Base-by-base conservation (phyloP, 2,113 vertebrate species). In the Sprattus sprattus region DNA sequence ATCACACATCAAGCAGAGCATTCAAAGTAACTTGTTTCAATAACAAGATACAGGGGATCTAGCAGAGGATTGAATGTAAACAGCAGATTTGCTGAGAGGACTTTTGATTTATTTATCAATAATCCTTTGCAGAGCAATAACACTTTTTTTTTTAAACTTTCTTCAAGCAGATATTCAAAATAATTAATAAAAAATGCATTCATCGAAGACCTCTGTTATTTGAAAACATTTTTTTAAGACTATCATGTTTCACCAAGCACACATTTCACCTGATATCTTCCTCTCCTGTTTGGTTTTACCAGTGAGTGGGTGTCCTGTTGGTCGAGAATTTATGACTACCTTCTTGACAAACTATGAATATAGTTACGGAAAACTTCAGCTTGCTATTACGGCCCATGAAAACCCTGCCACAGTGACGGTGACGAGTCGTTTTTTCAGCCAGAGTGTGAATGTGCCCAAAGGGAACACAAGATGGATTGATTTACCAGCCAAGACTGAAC, bases 281-380 rank as follows among this genome's bases (percentile, higher is more conserved):
- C 67, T 4, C 2, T 2, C 13, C 15, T 75, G 0, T 75, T 10
- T 75, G 10, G 10, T 64, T 50, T 8, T 85, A 89, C 88, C 78
- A 18, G 83, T 83, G 50, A 86, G 78, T 44, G 86, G 88, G 45
- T 92, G 91, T 52, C 87, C 89, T 44, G 64, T 85, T 18, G 91
- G 91, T 4, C 85, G 52, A 10, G 89, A 91, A 52, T 92, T 92
- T 82, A 84, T 91, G 52, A 91, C 91, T 20, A 87, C 89, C 50
- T 91, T 91, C 83, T 87, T 86, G 82, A 84, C 86, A 45, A 92
- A 91, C 85, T 50, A 87, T 50, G 1, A 39, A 39, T 1, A 1
- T 39, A 39, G 39, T 39, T 39, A 1, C 2, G 39, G 39, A 39
- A 39, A 39, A 39, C 39, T 39, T 39, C 39, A 39, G 39, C 39